phyloP scores from a whole-genome alignment of 2,888 invertebrate genomes.

The Pilophorus perplexus region DNA sequence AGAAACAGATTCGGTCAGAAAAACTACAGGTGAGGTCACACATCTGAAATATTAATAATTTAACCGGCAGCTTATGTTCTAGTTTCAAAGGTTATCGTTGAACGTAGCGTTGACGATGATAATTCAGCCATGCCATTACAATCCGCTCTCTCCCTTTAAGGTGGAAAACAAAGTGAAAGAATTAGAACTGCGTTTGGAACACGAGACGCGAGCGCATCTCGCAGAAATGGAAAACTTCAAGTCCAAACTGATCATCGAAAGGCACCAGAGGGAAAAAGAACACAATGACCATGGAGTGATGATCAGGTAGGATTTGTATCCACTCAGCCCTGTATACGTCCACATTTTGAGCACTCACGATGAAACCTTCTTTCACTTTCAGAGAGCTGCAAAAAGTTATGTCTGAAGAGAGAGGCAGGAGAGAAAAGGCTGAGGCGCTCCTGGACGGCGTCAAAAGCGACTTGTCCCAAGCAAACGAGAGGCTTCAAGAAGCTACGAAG shows the following conservation, averaged over 20 bases:
- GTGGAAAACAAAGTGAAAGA: conserved; percentile 61
- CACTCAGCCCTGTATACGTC: not conserved
- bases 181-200: conserved; percentile 61
- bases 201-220: conserved; percentile 58
- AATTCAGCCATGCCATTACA: no score
- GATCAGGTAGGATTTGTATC: conserved; percentile 59
- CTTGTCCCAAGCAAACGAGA: conserved; percentile 62
- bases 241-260: conserved; percentile 71
- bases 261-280: conserved; percentile 78
- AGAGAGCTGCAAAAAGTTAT: conserved; percentile 76
- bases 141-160: no score
- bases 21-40: conserved; percentile 48
- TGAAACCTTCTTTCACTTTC: conserved; percentile 40
- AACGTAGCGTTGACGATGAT: no score
- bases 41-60: no score
- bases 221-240: conserved; percentile 66
- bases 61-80: no score
- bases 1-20: conserved; percentile 62
- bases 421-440: conserved; percentile 68
- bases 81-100: not conserved
- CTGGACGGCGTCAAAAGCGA: conserved; percentile 60
- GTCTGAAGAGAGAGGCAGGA: conserved; percentile 68
- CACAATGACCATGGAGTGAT: conserved; percentile 72
- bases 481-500: conserved; percentile 48
- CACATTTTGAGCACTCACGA: no score